phyloP scores from a whole-genome alignment of 2,797 vertebrate genomes.

The Rhodeus uyekii region DNA sequence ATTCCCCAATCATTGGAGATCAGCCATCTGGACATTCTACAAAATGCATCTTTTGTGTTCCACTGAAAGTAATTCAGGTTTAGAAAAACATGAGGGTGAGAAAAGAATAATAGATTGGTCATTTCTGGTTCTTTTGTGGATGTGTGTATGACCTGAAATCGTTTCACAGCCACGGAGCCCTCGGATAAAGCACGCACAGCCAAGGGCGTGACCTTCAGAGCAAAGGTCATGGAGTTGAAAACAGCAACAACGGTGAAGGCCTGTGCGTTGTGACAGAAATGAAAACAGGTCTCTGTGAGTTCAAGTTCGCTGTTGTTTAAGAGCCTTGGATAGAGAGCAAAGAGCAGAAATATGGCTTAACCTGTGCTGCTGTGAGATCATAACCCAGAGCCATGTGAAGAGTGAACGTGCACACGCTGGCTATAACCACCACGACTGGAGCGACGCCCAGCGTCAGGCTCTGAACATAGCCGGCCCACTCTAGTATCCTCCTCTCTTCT shows the following conservation, averaged over 20 bases:
- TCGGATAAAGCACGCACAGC: constrained; percentile 80
- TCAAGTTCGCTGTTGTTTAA: neutral
- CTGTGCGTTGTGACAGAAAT: constrained; percentile 58
- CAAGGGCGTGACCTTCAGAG: constrained; percentile 82
- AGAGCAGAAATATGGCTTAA: constrained; percentile 52
- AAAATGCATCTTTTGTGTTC: neutral
- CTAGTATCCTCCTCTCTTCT: constrained; percentile 77
- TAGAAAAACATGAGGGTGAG: neutral
- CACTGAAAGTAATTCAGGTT: neutral
- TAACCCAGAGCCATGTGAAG: constrained; percentile 82
- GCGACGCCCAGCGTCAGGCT: constrained; percentile 81
- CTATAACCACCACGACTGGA: constrained; percentile 81
- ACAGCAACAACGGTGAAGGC: constrained; percentile 84
- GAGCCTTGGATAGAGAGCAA: neutral
- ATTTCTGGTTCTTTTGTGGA: neutral
- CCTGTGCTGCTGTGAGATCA: constrained; percentile 82
- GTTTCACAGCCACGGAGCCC: constrained; percentile 76
- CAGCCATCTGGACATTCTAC: neutral
- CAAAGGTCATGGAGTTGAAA: constrained; percentile 86
- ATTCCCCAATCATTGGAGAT: neutral
- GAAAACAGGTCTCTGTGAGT: neutral
- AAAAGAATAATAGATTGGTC: neutral
- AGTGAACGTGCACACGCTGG: constrained; percentile 85
- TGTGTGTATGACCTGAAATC: constrained; percentile 79
- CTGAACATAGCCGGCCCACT: constrained; percentile 78